These are phyloP conservation scores for Druceiella hillmani DNA, from an alignment of 2,888 invertebrate species.

Conservation along the genomic window DNA sequence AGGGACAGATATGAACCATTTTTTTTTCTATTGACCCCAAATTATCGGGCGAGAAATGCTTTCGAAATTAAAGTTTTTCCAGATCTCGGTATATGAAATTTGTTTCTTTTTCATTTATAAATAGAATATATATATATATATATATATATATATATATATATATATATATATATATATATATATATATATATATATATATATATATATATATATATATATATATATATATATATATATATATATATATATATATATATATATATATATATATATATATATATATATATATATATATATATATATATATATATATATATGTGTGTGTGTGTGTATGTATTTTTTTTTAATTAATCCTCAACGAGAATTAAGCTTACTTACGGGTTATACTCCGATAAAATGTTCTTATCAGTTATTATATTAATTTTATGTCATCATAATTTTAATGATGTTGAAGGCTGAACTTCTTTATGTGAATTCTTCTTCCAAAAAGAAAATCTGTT, in stretches of 20 bases:
- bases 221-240: slow-evolving; percentile 1
- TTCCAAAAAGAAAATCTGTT: no score
- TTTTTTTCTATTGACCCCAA: no score
- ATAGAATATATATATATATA: slow-evolving; percentile 1
- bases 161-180: slow-evolving; percentile 1
- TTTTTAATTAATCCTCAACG: not conserved
- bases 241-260: not conserved
- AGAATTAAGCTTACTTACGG: not conserved
- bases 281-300: not conserved
- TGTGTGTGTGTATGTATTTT: slow-evolving; percentile 1
- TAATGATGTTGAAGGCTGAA: no score
- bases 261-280: slow-evolving; percentile 1
- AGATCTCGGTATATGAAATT: no score
- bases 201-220: slow-evolving; percentile 1
- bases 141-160: slow-evolving; percentile 1
- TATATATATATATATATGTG: not conserved
- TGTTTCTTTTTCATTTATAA: no score
- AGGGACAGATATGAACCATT: no score
- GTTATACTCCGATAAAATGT: no score
- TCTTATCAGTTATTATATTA: no score
- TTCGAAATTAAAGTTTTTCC: no score
- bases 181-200: slow-evolving; percentile 1
- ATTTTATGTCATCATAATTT: no score
- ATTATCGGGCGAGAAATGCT: no score
- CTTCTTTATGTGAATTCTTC: no score